A percentile compares a stretch with the other conserved stretches of the same genome.
These are phyloP conservation scores for Seira ritae DNA, from an alignment of 2,888 invertebrate species.

Conservation along the genomic window DNA sequence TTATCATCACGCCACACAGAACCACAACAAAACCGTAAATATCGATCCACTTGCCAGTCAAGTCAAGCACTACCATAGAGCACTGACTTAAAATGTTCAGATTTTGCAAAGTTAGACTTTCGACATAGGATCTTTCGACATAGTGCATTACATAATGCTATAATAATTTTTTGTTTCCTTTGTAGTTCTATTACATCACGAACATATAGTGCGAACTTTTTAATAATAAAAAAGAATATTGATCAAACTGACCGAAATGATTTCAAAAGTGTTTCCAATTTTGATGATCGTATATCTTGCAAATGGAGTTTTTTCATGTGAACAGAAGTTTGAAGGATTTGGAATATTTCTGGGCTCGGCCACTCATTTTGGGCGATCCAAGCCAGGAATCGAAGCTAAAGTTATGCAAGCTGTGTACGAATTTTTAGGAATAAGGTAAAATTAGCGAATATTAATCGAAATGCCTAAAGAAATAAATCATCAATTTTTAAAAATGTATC, in stretches of 20 bases:
- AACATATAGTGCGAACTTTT: too few relatives aligned
- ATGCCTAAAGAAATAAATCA: too few relatives aligned
- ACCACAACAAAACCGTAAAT: neutral
- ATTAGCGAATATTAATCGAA: neutral
- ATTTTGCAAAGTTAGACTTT: neutral
- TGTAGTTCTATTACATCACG: too few relatives aligned
- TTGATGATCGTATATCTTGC: neutral
- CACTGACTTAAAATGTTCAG: too few relatives aligned
- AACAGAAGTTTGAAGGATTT: constrained; percentile 65
- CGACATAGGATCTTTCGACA: neutral
- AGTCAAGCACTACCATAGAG: too few relatives aligned
- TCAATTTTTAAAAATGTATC: too few relatives aligned
- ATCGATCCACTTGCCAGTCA: neutral
- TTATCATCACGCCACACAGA: constrained; percentile 4
- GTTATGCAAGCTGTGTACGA: constrained; percentile 57
- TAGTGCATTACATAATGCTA: neutral
- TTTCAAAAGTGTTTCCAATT: neutral
- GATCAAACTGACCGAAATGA: too few relatives aligned
- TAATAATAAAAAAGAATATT: too few relatives aligned
- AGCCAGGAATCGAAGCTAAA: constrained; percentile 38
- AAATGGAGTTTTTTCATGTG: constrained; percentile 32
- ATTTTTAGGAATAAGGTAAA: constrained; percentile 62
- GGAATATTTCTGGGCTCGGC: constrained; percentile 64
- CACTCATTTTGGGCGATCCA: neutral
- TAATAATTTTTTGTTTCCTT: too few relatives aligned